Conservation (phyloP, 2,797 vertebrate species). For the Thunnus albacares region DNA sequence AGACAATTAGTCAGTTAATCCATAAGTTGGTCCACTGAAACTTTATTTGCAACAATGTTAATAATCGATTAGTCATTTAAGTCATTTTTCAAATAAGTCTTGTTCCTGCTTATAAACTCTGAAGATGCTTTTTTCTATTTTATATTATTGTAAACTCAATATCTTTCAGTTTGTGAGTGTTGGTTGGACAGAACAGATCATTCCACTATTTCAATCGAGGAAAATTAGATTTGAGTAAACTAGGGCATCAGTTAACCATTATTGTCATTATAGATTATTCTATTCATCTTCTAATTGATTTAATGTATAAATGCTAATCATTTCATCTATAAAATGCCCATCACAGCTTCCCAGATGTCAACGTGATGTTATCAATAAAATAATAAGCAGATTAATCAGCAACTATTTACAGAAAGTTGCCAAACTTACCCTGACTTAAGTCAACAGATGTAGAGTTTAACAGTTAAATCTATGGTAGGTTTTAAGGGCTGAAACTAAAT, state of each 20-base stretch:
- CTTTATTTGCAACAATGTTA: neutral
- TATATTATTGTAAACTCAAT: neutral
- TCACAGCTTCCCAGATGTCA: neutral
- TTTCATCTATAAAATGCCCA: neutral
- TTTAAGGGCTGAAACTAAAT: too few species aligned
- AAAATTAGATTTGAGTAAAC: neutral
- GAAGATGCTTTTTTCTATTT: neutral
- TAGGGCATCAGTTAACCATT: neutral
- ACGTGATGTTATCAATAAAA: too few species aligned
- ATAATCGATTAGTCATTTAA: neutral
- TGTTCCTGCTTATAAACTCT: neutral
- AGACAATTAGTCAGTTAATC: neutral
- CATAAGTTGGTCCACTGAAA: neutral
- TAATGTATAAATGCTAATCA: too few species aligned
- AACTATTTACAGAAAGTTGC: conserved; percentile 15
- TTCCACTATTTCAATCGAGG: too few species aligned
- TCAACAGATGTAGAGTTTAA: too few species aligned
- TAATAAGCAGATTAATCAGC: too few species aligned
- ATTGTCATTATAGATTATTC: neutral
- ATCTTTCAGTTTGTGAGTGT: neutral
- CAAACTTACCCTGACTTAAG: neutral
- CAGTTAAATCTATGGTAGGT: too few species aligned
- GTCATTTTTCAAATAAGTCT: neutral
- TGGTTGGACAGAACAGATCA: too few species aligned
- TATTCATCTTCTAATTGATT: too few species aligned